phyloP scores from a whole-genome alignment of 1,140 invertebrate genomes.

The Grapholita molesta region DNA sequence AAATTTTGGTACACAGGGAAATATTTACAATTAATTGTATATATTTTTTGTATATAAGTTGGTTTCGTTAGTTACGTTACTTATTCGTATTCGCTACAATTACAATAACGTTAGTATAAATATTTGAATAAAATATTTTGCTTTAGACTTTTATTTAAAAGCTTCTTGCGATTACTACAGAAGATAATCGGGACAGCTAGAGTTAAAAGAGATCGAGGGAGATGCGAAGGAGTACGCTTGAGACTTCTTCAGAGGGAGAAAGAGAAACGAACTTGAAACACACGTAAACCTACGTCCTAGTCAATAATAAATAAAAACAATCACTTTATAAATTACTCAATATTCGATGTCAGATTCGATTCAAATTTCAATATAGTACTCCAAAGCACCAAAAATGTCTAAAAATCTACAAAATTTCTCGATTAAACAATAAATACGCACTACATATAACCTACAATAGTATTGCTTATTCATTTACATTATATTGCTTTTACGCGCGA shows the following conservation, averaged over 20 bases:
- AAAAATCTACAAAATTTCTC: slow-evolving; percentile 63
- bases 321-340: slow-evolving; percentile 44
- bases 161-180: slow-evolving; percentile 49
- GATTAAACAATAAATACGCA: slow-evolving; percentile 43
- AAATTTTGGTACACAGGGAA: slow-evolving; percentile 69
- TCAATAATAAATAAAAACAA: slow-evolving; percentile 55
- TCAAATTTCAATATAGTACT: slow-evolving; percentile 56
- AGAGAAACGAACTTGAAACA: slow-evolving; percentile 35
- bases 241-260: slow-evolving; percentile 37
- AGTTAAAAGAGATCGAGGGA: slow-evolving; percentile 36
- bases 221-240: slow-evolving; percentile 42
- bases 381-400: slow-evolving; percentile 69
- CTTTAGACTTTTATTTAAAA: slow-evolving; percentile 55
- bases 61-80: slow-evolving; percentile 51
- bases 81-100: slow-evolving; percentile 60
- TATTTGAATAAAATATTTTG: slow-evolving; percentile 74
- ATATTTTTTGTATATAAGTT: slow-evolving; percentile 73
- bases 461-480: slow-evolving; percentile 72
- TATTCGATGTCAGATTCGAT: slow-evolving; percentile 70
- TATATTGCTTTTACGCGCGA: slow-evolving; percentile 71
- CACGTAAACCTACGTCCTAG: slow-evolving; percentile 40
- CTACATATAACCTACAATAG: slow-evolving; percentile 53
- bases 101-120: slow-evolving; percentile 74
- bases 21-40: slow-evolving; percentile 72
- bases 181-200: slow-evolving; percentile 44